Conservation (phyloP, 2,888 invertebrate species). For the Troides oblongomaculatus region DNA sequence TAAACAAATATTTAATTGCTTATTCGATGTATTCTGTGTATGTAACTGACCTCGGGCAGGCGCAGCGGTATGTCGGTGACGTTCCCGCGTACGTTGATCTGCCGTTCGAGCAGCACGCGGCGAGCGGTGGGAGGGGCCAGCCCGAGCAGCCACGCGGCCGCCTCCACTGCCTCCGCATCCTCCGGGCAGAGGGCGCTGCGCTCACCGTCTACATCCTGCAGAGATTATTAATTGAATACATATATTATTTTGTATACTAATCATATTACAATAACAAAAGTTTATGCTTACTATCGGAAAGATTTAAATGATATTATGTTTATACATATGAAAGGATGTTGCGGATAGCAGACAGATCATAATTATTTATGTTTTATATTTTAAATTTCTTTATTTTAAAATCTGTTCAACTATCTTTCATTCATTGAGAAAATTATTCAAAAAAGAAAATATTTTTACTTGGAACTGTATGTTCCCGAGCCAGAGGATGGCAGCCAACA, state of each 20-base stretch:
- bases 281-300: too few relatives aligned
- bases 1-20: too few relatives aligned
- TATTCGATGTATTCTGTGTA: neutral
- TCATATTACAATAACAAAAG: too few relatives aligned
- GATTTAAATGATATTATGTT: too few relatives aligned
- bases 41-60: slow-evolving; percentile 85
- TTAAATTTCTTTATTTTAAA: too few relatives aligned
- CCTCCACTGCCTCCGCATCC: slow-evolving; percentile 85
- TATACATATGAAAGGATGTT: too few relatives aligned
- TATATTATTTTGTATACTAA: too few relatives aligned
- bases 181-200: slow-evolving; percentile 85
- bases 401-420: too few relatives aligned
- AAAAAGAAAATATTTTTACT: slow-evolving; percentile 53
- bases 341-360: too few relatives aligned
- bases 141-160: slow-evolving; percentile 87
- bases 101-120: slow-evolving; percentile 87
- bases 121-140: slow-evolving; percentile 86
- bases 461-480: slow-evolving; percentile 92
- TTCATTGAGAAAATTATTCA: neutral
- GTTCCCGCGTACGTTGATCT: slow-evolving; percentile 95
- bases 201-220: slow-evolving; percentile 91
- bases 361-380: too few relatives aligned
- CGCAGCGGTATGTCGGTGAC: slow-evolving; percentile 95
- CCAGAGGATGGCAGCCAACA: slow-evolving; percentile 93
- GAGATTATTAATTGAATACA: neutral